Base-by-base conservation (phyloP, 2,797 vertebrate genomes). In the Leuciscus waleckii region DNA sequence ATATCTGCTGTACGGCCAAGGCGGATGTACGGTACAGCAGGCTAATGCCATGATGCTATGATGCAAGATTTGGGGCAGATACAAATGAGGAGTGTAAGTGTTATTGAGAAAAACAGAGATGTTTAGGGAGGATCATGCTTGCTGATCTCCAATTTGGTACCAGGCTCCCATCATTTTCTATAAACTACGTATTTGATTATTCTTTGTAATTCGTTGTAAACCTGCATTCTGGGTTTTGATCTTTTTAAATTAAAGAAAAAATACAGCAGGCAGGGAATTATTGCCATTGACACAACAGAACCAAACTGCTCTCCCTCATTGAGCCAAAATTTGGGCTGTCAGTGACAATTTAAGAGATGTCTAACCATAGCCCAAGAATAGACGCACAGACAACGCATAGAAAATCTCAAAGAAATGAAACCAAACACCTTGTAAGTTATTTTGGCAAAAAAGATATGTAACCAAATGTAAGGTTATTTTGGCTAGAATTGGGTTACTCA, bases 31-130 rank as follows among this genome's bases (percentile, higher is more conserved):
- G n/a, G n/a, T n/a, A n/a, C n/a, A n/a, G n/a, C n/a, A n/a, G 29
- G 67, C 89, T 89, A 87, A 88, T 70, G 79, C 86, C 79, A 70
- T 87, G 43, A 65, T 73, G 89, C 89, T 79, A 74, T 87, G 43
- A 68, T 75, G 89, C 90, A 86, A 87, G 87, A 89, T 90, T 84
- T 87, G 86, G 79, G 84, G 80, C 75, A 74, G 43, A 32, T 39
- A 78, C 79, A 87, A 91, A 90, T 83, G 81, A 73, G 26, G 26
- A 75, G 77, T 49, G 70, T 58, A 23, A 75, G 77, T 49, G 70
- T 58, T 56, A 78, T 21, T 68, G 58, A 54, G 26, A 83, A 63
- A 21, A 54, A 21, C 85, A 73, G 21, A 23, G 37, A 74, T 7
- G 19, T 61, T 73, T 56, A 69, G 23, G 35, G n/a, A 58, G 32